Base-by-base conservation (phyloP, 37 sponge, comb jelly and placozoan species). In the Axinella damicornis region DNA sequence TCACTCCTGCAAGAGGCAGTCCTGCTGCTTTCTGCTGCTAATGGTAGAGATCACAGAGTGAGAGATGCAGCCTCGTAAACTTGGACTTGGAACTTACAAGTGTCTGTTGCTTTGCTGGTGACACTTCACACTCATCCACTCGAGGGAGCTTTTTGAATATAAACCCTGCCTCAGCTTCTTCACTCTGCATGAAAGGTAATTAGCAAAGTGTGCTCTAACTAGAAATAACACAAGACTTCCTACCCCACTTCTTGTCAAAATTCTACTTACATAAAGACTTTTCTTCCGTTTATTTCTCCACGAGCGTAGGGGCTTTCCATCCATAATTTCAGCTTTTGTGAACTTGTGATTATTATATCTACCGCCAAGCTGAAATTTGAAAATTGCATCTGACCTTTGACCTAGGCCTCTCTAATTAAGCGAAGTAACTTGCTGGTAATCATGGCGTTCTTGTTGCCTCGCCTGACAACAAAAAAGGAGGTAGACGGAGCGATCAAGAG, bases 401-500 rank as follows among this genome's bases (percentile, higher is more conserved):
- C 46, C 46, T 46, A 12, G 6, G 46, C 4, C 46, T 46, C 4
- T 46, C 46, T 46, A 46, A 46, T 46, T 12, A 46, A 46, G 9
- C 46, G 46, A 46, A 46, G 46, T 68, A 33, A 68, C 11, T n/a
- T n/a, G n/a, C n/a, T n/a, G 18, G 15, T 56, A 56, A 56, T 56
- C 4, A 83, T 83, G 83, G 73, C 73, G 18, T 83, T 57, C 41
- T 52, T 83, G 21, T 60, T 78, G 31, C 79, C 79, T 40, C 79
- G 73, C 0, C 56, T 96, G 41, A 22, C 27, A 4, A 80, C 77
- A 5, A 96, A 96, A 89, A 87, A 87, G 75, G 95, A 83, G 13
- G 82, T 96, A 14, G 96, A 96, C 68, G 20, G 53, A 9, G 95
- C 88, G 24, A 96, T 96, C 71, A 96, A 91, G 70, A 37, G 85